These are phyloP conservation scores for Promerops cafer DNA, from an alignment of 2,113 vertebrate species.

Conservation along the genomic window DNA sequence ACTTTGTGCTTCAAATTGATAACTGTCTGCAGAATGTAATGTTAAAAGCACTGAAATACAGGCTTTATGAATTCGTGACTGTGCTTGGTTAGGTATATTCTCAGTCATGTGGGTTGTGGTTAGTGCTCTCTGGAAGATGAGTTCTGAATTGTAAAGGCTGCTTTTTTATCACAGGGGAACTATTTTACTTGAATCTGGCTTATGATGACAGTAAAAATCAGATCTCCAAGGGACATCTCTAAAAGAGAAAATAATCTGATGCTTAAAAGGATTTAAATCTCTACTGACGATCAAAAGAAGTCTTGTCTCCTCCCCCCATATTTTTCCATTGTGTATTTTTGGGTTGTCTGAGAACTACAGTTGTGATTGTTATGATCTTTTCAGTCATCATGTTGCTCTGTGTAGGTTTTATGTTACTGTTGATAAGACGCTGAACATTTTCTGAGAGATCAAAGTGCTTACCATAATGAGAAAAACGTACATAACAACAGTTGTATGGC, in stretches of 20 bases:
- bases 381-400: not conserved
- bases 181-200: not conserved
- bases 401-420: slow-evolving; percentile 9
- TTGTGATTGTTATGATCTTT: not conserved
- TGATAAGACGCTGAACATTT: slow-evolving; percentile 14
- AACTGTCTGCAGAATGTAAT: not conserved
- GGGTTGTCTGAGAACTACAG: not conserved
- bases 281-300: not conserved
- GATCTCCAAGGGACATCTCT: not conserved
- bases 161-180: not conserved
- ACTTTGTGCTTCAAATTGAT: slow-evolving; percentile 25
- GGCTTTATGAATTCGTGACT: not conserved
- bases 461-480: not conserved
- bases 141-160: slow-evolving; percentile 1
- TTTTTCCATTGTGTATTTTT: not conserved
- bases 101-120: not conserved
- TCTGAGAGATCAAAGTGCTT: slow-evolving; percentile 21
- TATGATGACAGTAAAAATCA: not conserved
- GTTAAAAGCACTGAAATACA: not conserved
- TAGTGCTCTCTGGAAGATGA: not conserved
- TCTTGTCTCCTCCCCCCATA: not conserved
- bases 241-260: slow-evolving; percentile 25
- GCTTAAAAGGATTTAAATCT: not conserved
- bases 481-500: not conserved
- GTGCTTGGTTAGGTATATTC: not conserved